Percentiles rank a stretch among this genome's conserved stretches.
phyloP scores from a whole-genome alignment of 1,140 invertebrate species.

The Myzus persicae region DNA sequence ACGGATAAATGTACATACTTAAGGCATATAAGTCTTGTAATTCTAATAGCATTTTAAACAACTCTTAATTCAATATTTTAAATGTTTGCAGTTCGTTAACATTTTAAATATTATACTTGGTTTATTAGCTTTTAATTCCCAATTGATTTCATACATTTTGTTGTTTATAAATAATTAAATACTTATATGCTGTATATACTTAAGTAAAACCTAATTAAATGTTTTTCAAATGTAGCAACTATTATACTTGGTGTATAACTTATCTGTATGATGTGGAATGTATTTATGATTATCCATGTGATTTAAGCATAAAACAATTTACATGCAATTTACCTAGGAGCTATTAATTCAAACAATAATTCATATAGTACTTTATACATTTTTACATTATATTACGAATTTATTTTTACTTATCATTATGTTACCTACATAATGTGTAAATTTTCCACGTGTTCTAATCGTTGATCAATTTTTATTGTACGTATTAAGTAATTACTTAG shows the following conservation, averaged over 20 bases:
- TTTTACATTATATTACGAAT: background rate
- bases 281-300: background rate
- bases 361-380: background rate
- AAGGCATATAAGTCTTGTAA: no score
- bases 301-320: background rate
- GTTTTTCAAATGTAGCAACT: background rate
- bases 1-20: no score
- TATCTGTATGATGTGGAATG: background rate
- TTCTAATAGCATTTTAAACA: no score
- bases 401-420: background rate
- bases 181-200: no score
- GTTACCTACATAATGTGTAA: background rate
- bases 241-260: no score
- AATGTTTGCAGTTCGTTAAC: no score
- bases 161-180: no score
- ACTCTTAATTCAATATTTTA: no score
- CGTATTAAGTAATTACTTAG: background rate
- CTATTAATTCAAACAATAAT: background rate
- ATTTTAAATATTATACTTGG: no score
- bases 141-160: no score
- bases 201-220: background rate
- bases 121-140: no score
- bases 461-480: slow-evolving; percentile 6
- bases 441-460: background rate
- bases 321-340: background rate